A percentile compares a stretch with the other conserved stretches of the same genome.
phyloP scores from a whole-genome alignment of 2,797 vertebrate genomes.

The Pangasius djambal region DNA sequence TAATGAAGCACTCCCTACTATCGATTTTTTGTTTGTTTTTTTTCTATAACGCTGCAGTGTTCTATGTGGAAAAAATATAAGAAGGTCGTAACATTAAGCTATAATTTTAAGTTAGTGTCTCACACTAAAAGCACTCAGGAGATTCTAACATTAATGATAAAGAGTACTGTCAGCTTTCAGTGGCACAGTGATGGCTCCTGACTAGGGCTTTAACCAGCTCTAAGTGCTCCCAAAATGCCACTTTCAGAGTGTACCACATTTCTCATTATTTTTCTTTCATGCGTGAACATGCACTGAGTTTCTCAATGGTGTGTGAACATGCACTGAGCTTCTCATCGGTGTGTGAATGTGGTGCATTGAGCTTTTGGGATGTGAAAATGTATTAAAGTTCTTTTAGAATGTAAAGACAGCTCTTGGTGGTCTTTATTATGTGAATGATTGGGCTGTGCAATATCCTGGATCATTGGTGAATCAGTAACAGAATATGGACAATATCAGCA shows the following conservation, averaged over 20 bases:
- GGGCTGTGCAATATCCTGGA: neutral
- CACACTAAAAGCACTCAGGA: slow-evolving; percentile 16
- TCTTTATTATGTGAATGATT: neutral
- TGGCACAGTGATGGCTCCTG: slow-evolving; percentile 4
- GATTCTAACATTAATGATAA: slow-evolving; percentile 5
- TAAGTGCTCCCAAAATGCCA: slow-evolving; percentile 16
- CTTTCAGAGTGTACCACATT: slow-evolving; percentile 18
- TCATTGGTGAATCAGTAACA: neutral
- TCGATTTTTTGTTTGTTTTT: neutral
- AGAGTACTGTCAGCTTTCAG: slow-evolving; percentile 20
- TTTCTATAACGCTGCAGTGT: neutral
- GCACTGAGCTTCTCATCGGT: neutral
- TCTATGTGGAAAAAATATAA: neutral
- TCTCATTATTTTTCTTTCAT: slow-evolving; percentile 33
- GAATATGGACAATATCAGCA: neutral
- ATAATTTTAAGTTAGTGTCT: slow-evolving; percentile 28
- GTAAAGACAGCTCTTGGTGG: neutral
- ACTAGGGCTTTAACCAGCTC: slow-evolving; percentile 26
- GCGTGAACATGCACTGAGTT: slow-evolving; percentile 18
- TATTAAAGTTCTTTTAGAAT: neutral
- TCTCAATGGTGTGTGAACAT: slow-evolving; percentile 15
- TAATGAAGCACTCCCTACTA: slow-evolving; percentile 20
- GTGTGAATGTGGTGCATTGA: neutral
- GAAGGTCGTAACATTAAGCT: neutral
- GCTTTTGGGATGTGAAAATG: slow-evolving; percentile 2